Evolutionary conservation across 2,888 invertebrate genomes (phyloP), one percentile per base, ranked within the genome.

Genomic region (Melinaea marsaeus): DNA sequence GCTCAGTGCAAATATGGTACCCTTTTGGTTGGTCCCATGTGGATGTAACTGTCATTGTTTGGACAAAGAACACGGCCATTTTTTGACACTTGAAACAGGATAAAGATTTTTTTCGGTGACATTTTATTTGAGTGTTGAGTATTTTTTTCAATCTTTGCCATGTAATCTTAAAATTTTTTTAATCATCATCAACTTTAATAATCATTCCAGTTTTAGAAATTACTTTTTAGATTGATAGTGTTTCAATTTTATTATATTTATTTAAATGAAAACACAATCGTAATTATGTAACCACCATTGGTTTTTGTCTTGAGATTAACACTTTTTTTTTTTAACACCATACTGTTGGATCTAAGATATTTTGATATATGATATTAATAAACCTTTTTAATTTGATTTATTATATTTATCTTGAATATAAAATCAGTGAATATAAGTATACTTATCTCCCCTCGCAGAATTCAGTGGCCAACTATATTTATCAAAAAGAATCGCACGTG

Each of bases 11-110:
- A 83, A 83, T 77, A 83, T 71, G 68, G 74, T 71, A 75, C 80
- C 80, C 80, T 85, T 83, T 80, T 76, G 70, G 68, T 70, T 72
- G 69, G 70, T 67, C 79, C 75, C 79, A 75, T 74, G 75, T 76
- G 77, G 72, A 68, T 73, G 76, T 73, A 72, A 75, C 72, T 77
- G 74, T 75, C 77, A 75, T 76, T 82, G 83, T 83, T 83, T 83
- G 78, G 68, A 64, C 61, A 71, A 67, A 69, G 69, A 71, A 70
- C 64, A 65, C 67, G 64, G 68, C 66, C 70, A 64, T 69, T 71
- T 70, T 72, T 72, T 68, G 69, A 69, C 71, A 69, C 71, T 68
- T 67, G 59, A 60, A 72, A 73, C 67, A 69, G 69, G 69, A 70
- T 71, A 65, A 69, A 65, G 68, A 64, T 67, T 69, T 66, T 70